Evolutionary conservation across 2,113 vertebrate species (phyloP), one percentile per base, ranked within the genome.

Genomic region (Phalacrocorax aristotelis): DNA sequence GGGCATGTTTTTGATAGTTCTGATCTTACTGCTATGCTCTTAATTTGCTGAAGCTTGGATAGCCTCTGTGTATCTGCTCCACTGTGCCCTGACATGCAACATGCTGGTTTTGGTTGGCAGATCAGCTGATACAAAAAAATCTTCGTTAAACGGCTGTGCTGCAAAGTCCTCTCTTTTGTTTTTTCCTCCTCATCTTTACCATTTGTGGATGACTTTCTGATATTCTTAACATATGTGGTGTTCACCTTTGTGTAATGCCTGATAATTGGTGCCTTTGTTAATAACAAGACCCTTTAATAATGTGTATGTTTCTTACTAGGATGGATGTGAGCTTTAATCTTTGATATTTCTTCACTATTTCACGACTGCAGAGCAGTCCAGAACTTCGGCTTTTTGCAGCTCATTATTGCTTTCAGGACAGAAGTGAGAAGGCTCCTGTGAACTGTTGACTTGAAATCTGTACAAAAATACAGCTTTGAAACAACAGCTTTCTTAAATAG

Each of bases 1-100:
- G 36, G 17, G 4, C n/a, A 6, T 58, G 12, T 32, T 76, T 92
- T 30, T 64, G 4, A 8, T 36, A 27, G 20, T 42, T 82, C 10
- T 0, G 0, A 0, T 69, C 34, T 89, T 74, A 48, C 8, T 42
- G 22, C 25, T 81, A 2, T 26, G 5, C 76, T 77, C 12, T 32
- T 83, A 23, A 22, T 75, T 44, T 8, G 4, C 44, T 30, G 30
- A 61, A 71, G 26, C 32, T 51, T 62, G 38, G 16, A 44, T 82
- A 64, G 40, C 29, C 49, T 62, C 70, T 6, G 1, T 83, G 3
- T 83, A 34, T 77, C 36, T 88, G 48, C 55, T 89, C 29, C 18
- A 22, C 12, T 20, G 3, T 77, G 34, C 11, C 48, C n/a, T 82
- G 62, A 70, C n/a, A 27, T 49, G 60, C 26, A 60, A 2, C 6